These are phyloP conservation scores for Halotydeus destructor DNA, from an alignment of 1,140 invertebrate species.

Conservation along the genomic window DNA sequence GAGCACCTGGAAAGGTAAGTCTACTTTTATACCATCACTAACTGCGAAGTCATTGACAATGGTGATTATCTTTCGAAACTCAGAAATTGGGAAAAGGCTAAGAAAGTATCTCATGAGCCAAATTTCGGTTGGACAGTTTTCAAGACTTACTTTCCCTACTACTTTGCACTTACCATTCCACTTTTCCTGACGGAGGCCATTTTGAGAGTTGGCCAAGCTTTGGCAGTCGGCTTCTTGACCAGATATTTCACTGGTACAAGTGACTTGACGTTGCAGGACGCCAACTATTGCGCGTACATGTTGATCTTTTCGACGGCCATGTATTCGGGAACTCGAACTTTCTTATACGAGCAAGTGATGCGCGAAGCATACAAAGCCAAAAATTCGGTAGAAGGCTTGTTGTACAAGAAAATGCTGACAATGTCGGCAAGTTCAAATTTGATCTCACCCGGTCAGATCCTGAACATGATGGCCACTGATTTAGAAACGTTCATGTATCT, in stretches of 20 bases:
- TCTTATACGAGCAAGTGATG: conserved; percentile 21
- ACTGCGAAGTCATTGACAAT: too few relatives aligned
- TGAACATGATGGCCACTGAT: conserved; percentile 18
- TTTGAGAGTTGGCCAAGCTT: conserved; percentile 28
- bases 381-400: too few relatives aligned
- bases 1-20: conserved; percentile 9
- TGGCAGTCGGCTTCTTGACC: conserved; percentile 4
- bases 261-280: conserved; percentile 2
- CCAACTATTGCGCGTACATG: conserved; percentile 30
- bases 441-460: conserved; percentile 35
- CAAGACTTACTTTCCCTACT: conserved; percentile 11
- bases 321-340: background rate
- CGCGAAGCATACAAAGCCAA: too few relatives aligned
- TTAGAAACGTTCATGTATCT: conserved; percentile 15
- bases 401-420: conserved; percentile 30
- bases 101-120: conserved; percentile 12
- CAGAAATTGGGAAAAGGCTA: conserved; percentile 15
- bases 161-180: conserved; percentile 10
- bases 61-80: background rate
- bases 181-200: conserved; percentile 1
- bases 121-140: conserved; percentile 13
- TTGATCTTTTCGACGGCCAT: conserved; percentile 26
- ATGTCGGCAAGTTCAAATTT: conserved; percentile 40
- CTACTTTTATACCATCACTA: too few relatives aligned
- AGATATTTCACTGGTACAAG: conserved; percentile 12